phyloP scores from a whole-genome alignment of 2,797 vertebrate species.

The Poeciliopsis turneri region DNA sequence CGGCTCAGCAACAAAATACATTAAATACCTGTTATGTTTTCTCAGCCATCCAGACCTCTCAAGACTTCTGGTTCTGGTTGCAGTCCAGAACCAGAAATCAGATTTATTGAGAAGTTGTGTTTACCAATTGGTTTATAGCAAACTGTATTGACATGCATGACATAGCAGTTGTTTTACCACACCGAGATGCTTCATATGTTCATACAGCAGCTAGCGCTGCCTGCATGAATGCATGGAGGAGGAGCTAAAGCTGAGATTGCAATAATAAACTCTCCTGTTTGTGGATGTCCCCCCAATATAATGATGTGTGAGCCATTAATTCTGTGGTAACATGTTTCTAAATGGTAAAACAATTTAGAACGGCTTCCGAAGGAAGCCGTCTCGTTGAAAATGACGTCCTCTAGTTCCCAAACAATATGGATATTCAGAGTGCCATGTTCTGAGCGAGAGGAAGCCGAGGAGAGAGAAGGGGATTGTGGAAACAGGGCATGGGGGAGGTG shows the following conservation, averaged over 20 bases:
- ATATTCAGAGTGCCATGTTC: constrained; percentile 7
- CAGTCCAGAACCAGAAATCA: no score
- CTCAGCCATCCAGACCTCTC: no score
- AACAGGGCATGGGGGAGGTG: constrained; percentile 26
- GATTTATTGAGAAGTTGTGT: not conserved
- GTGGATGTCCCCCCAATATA: not conserved
- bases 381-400: constrained; percentile 5
- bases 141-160: not conserved
- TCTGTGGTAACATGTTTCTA: not conserved
- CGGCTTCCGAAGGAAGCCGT: not conserved
- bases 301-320: not conserved
- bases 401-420: not conserved
- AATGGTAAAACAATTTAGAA: not conserved
- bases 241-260: not conserved
- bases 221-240: not conserved
- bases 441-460: constrained; percentile 21
- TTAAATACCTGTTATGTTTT: no score
- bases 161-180: not conserved
- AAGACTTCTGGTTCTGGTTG: no score
- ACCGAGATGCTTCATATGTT: not conserved
- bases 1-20: no score
- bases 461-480: constrained; percentile 51
- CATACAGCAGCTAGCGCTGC: not conserved
- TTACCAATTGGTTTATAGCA: not conserved
- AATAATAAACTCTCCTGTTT: constrained; percentile 6